Base-by-base conservation (phyloP, 2,113 vertebrate species). In the Microtus montanus region DNA sequence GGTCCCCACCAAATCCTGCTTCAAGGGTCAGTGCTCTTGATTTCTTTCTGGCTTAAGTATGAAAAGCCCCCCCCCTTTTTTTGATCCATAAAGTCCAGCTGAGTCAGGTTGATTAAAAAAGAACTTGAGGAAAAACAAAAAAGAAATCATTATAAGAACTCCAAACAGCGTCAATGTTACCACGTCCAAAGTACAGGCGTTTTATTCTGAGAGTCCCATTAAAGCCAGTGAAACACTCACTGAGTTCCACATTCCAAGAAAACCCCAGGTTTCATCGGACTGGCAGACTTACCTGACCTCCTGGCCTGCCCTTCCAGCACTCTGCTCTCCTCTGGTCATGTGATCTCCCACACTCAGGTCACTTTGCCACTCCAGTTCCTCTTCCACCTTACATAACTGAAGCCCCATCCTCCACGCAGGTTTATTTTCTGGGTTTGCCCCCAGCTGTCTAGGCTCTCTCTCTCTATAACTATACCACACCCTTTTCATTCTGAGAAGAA, bases 101-200 rank as follows among this genome's bases (percentile, higher is more conserved):
- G 87, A 97, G 71, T 92, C 75, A 84, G 71, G 47, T 30, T 84
- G 58, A 63, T 95, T 93, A 41, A 97, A 90, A 90, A 94, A 94
- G 44, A 92, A 68, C 74, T 78, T 52, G 82, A 63, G 35, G 52
- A 33, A 93, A 97, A 97, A 94, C 75, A 90, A 91, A 88, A 85
- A 93, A 82, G 77, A 93, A 95, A 95, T 94, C 82, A 94, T 94
- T 96, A 88, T 14, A 92, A 87, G 94, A 97, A 96, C 75, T 75
- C 87, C 74, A 95, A 96, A 94, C 58, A 93, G 71, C 52, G 78
- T 41, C n/a, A 89, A 96, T 54, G 9, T 75, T 15, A 1, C 63
- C 19, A 49, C 49, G 90, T 78, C 85, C 92, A 95, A 97, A 97
- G 92, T 92, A 38, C 85, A 96, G 44, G 38, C 54, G 83, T 92